phyloP scores from a whole-genome alignment of 1,140 invertebrate species.

The Neomicropteryx cornuta region DNA sequence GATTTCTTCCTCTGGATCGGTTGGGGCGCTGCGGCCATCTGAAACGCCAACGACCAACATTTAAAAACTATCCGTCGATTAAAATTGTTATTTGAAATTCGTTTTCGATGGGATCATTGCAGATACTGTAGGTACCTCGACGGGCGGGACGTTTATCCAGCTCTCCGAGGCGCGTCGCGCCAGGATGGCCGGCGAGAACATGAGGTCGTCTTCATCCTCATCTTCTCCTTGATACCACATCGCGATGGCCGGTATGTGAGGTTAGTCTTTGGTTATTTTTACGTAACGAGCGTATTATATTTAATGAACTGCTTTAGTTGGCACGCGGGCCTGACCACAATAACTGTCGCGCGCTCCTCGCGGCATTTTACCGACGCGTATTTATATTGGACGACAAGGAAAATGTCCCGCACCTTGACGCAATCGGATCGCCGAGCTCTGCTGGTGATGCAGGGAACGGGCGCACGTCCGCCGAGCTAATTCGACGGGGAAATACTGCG shows the following conservation, averaged over 20 bases:
- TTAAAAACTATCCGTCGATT: conserved; percentile 12
- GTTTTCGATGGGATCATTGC: no score
- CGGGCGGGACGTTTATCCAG: conserved; percentile 74
- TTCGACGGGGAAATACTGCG: no score
- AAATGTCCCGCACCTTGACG: no score
- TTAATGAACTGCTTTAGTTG: neutral
- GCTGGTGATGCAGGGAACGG: no score
- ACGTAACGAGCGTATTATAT: no score
- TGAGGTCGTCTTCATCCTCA: conserved; percentile 69
- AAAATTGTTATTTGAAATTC: no score
- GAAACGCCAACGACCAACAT: conserved; percentile 21
- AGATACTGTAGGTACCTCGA: conserved; percentile 66
- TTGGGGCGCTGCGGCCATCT: conserved; percentile 58
- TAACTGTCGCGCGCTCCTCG: no score
- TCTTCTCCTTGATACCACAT: conserved; percentile 60
- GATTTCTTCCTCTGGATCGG: conserved; percentile 85
- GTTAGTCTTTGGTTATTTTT: neutral
- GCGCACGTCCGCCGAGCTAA: no score
- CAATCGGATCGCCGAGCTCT: no score
- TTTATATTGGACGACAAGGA: no score
- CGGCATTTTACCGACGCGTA: no score
- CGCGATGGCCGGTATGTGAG: conserved; percentile 20
- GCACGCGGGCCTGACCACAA: neutral
- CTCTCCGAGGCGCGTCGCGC: conserved; percentile 72
- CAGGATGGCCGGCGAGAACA: conserved; percentile 74